Conservation (phyloP, 2,797 vertebrate species). For the Clarias platycephalus region DNA sequence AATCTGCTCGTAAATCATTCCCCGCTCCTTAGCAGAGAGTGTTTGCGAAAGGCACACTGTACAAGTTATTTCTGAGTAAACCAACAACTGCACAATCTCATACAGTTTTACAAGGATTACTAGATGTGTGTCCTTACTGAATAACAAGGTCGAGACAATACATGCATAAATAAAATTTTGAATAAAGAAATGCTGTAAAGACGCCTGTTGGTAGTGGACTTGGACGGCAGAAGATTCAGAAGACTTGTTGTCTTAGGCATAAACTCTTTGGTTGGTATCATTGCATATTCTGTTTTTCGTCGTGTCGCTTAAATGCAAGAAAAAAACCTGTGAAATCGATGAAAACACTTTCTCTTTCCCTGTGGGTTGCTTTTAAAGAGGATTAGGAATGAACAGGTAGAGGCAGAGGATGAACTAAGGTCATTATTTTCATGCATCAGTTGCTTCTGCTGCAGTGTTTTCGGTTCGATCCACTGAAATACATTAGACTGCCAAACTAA, state of each 20-base stretch:
- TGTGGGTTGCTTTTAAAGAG: background rate
- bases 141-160: background rate
- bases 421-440: background rate
- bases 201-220: background rate
- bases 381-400: background rate
- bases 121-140: background rate
- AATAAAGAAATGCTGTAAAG: background rate
- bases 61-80: background rate
- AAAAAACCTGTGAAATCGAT: background rate
- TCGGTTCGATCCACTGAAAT: background rate
- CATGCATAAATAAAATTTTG: background rate
- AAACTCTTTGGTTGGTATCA: background rate
- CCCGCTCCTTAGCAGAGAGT: background rate
- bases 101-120: background rate
- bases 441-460: background rate
- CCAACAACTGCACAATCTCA: background rate
- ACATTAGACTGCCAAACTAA: background rate
- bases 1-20: background rate
- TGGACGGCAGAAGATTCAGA: background rate
- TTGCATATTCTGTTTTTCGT: background rate
- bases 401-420: background rate
- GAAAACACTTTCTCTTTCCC: background rate
- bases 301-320: background rate
- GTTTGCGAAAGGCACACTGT: background rate
- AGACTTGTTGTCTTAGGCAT: background rate